Conservation (phyloP, 2,797 vertebrate species). For the Hypotaenidia philippensis region DNA sequence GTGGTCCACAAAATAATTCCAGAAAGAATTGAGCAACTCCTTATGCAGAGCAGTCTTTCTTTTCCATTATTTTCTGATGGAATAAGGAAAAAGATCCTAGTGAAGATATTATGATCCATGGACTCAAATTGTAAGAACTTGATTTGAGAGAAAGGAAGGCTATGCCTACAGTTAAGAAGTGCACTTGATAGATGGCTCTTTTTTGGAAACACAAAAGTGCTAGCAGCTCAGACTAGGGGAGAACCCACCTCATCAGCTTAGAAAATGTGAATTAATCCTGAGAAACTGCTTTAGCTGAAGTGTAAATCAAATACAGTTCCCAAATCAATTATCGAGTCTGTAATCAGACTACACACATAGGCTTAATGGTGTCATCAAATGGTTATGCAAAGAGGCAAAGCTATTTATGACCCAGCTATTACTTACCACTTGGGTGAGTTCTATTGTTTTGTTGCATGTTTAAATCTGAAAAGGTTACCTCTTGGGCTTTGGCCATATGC, state of each 20-base stretch:
- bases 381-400: background rate
- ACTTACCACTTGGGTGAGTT: background rate
- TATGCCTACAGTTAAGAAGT: background rate
- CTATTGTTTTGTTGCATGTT: background rate
- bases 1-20: background rate
- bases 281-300: background rate
- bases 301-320: background rate
- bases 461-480: background rate
- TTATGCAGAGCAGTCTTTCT: background rate
- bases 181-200: background rate
- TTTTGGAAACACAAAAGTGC: background rate
- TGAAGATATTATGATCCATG: background rate
- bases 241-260: background rate
- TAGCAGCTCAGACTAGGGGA: background rate
- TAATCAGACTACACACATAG: background rate
- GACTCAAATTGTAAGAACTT: background rate
- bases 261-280: background rate
- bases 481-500: background rate
- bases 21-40: background rate
- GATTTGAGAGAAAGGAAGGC: background rate
- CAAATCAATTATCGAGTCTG: constrained; percentile 3
- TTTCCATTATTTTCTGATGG: background rate
- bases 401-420: background rate
- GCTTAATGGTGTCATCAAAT: background rate
- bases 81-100: background rate